Base-by-base conservation (phyloP, 2,888 invertebrate genomes). In the Agrotis ipsilon region DNA sequence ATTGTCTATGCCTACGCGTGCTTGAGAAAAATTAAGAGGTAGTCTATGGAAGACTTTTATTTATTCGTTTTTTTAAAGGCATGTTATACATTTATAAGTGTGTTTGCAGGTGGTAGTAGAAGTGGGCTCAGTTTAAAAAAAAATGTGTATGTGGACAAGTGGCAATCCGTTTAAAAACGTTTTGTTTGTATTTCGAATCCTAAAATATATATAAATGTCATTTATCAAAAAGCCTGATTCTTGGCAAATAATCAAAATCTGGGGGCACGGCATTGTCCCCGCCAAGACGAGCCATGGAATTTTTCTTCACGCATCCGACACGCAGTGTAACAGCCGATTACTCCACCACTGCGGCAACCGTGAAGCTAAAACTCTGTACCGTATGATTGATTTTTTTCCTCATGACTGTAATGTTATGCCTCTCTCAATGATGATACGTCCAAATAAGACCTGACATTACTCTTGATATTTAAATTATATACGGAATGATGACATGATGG, bases 1-100 rank as follows among this genome's bases (percentile, higher is more conserved):
- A 80, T 48, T 1, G 48, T 39, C 9, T 48, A 48, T 7, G 46
- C 68, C 64, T 54, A 78, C 55, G 71, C 60, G 11, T 49, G 52
- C 24, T 54, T 51, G 3, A 43, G 51, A 55, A 63, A 76, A 63
- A 66, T 51, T n/a, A 43, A 75, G 60, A 66, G 63, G n/a, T n/a
- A 66, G n/a, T 75, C n/a, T 59, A 54, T 60, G 3, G 24, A 14
- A 21, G 43, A 11, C 52, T 57, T 61, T 68, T 57, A 5, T 27
- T n/a, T 54, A 16, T 46, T 46, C 11, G 18, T 45, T 45, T 45
- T 45, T 45, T 16, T 45, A 4, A 45, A 16, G 45, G 4, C 16
- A 16, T n/a, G n/a, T n/a, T n/a, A n/a, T n/a, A n/a, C n/a, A 5
- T 3, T 3, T 14, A 46, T 58, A 46, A 32, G 32, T 49, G 21